Conservation (phyloP, 2,113 vertebrate species). For the Siniperca chuatsi region DNA sequence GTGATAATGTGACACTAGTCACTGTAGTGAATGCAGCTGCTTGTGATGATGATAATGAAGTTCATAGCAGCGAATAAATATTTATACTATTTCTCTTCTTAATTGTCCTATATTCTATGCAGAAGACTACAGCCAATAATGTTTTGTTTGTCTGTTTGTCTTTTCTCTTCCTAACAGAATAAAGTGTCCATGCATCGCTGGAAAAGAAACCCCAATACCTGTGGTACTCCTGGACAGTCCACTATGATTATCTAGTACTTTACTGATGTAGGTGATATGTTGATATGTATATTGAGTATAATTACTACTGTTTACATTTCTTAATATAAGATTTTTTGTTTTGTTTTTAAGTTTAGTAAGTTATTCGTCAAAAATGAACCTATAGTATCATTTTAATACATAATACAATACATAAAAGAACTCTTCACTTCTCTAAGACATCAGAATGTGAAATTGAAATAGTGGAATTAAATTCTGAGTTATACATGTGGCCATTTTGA, state of each 20-base stretch:
- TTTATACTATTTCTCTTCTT: neutral
- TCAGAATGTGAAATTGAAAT: neutral
- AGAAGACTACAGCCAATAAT: neutral
- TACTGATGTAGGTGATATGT: neutral
- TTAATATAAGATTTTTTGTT: neutral
- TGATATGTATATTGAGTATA: neutral
- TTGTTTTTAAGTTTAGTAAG: neutral
- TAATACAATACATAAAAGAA: no score
- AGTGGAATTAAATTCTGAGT: neutral
- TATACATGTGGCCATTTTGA: neutral
- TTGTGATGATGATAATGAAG: neutral
- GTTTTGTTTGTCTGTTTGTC: neutral
- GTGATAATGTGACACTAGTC: neutral
- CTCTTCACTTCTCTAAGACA: neutral
- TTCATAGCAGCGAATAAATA: neutral
- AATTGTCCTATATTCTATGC: neutral
- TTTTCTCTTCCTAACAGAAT: constrained; percentile 31
- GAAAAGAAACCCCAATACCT: neutral
- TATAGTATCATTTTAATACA: neutral
- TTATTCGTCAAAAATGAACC: neutral
- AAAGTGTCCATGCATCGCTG: constrained; percentile 30
- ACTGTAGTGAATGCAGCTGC: neutral
- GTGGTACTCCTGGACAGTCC: neutral
- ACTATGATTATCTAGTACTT: constrained; percentile 10
- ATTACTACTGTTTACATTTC: neutral